Evolutionary conservation across 2,797 vertebrate genomes (phyloP).

Genomic region (Urocyon cinereoargenteus): DNA sequence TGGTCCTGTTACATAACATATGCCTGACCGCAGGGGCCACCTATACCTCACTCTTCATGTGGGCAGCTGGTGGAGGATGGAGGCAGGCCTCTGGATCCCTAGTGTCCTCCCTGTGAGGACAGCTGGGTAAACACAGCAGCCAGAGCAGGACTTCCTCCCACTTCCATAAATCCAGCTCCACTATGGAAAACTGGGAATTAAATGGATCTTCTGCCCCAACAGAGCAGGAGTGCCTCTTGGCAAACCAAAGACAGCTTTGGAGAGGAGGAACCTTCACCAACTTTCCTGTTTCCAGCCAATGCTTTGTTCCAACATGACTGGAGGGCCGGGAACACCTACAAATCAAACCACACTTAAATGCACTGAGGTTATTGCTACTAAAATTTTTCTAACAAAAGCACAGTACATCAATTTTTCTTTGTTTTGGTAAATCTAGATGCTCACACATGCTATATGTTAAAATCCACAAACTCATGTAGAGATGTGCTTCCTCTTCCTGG

Average conservation of each 20-base stretch:
- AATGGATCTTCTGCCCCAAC: background rate
- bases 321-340: background rate
- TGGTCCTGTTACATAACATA: background rate
- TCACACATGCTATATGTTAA: background rate
- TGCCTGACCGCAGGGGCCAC: background rate
- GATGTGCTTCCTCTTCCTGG: background rate
- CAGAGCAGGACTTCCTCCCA: background rate
- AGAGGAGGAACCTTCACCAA: background rate
- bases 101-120: background rate
- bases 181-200: background rate
- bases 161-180: background rate
- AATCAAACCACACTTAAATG: background rate
- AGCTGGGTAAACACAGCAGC: fast-evolving
- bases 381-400: background rate
- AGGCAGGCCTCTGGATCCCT: background rate
- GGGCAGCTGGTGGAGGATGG: fast-evolving
- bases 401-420: background rate
- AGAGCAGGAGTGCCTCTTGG: background rate
- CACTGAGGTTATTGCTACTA: background rate
- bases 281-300: background rate
- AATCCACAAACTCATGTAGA: background rate
- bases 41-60: background rate
- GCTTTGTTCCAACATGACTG: background rate
- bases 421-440: background rate
- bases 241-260: background rate